Evolutionary conservation across 1,140 invertebrate species (phyloP), one percentile per base, ranked within the genome.

Genomic region (Meloidogyne floridensis): DNA sequence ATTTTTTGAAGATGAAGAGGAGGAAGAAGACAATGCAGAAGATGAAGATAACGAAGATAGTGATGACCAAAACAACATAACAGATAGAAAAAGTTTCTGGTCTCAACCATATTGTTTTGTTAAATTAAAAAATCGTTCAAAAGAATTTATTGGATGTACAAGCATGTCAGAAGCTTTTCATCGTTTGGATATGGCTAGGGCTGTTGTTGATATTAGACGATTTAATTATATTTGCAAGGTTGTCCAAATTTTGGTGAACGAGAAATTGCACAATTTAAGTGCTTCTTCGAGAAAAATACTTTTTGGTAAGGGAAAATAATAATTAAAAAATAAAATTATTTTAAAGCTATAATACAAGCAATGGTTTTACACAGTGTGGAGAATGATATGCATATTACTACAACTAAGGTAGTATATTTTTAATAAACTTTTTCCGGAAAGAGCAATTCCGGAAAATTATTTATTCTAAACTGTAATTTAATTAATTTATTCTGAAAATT

Each of bases 181-280:
- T 88, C 93, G 95, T 80, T 91, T 98, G 69, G 96, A 98, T 91
- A 96, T 98, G 91, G 93, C 94, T 78, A 95, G 94, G 81, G 96
- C 96, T 3, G 95, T 97, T 53, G 94, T 94, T 79, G 96, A 99
- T 91, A 94, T 95, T 15, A 93, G 95, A 76, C 92, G 96, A 77
- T 98, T 98, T 91, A 96, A 97, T 91, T 99, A 98, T 91, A 96
- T 98, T 86, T 96, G 95, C 87, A 95, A 92, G 85, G 92, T 98
- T 56, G 91, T 98, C 77, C 94, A 96, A 89, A 92, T 98, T 51
- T 91, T 98, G 69, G 93, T 98, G 54, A 94, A 94, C 72, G 94
- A 95, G 89, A 94, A 94, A 86, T 92, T 96, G 86, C 93, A 93
- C 10, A 93, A 93, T 74, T 92, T 98, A 42, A 95, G 95, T 83